phyloP scores from a whole-genome alignment of 2,888 invertebrate genomes.

The Lysandra bellargus region DNA sequence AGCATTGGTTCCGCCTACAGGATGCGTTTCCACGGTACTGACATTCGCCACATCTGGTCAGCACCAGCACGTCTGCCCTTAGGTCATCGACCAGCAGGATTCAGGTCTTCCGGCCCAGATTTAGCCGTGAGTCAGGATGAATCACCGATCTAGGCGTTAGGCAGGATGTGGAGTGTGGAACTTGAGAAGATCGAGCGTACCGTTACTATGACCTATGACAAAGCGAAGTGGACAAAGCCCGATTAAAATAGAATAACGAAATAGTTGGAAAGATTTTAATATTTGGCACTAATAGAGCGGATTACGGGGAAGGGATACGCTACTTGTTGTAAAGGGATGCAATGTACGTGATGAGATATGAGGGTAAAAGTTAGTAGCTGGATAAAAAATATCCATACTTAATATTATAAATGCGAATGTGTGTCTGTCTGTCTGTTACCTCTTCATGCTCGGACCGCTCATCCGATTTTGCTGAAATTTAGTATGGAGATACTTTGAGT shows the following conservation, averaged over 20 bases:
- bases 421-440: no score
- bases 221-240: background rate
- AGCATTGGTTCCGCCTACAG: background rate
- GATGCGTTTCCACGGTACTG: background rate
- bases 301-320: no score
- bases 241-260: background rate
- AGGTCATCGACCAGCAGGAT: background rate
- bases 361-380: no score
- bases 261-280: no score
- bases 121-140: background rate
- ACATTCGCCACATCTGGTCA: background rate
- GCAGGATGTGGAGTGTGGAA: background rate
- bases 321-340: no score
- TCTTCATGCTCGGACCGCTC: no score
- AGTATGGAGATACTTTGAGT: no score
- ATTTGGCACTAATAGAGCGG: no score
- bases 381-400: no score
- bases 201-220: background rate
- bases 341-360: no score
- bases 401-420: no score
- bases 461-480: no score
- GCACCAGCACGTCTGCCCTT: background rate
- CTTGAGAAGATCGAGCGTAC: background rate
- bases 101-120: background rate
- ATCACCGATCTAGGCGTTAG: background rate